These are phyloP conservation scores for Pocillopora damicornis DNA, from an alignment of 64 coral and sea anemone genomes.

Conservation along the genomic window DNA sequence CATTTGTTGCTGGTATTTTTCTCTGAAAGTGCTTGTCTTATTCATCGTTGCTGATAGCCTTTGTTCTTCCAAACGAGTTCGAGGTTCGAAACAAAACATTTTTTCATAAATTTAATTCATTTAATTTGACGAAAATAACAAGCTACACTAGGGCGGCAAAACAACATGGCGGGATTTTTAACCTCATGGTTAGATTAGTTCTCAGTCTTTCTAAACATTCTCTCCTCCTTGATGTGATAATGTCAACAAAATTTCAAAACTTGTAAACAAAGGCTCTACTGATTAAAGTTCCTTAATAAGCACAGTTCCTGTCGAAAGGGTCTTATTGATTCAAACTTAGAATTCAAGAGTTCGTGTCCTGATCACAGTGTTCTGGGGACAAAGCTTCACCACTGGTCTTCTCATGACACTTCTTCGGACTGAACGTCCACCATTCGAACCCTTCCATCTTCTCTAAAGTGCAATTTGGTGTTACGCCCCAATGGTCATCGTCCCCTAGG, in stretches of 20 bases:
- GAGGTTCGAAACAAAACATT: neutral
- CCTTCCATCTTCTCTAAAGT: neutral
- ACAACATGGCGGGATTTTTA: neutral
- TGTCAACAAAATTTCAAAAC: no score
- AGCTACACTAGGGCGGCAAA: neutral
- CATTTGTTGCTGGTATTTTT: no score
- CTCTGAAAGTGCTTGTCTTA: no score
- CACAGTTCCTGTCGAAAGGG: no score
- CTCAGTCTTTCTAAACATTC: neutral
- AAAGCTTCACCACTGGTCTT: constrained; percentile 41
- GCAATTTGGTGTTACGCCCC: constrained; percentile 24
- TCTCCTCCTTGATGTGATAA: neutral
- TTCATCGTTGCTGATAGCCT: no score
- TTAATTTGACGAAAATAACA: neutral
- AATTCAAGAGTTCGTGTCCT: neutral
- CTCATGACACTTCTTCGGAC: neutral
- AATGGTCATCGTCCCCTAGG: constrained; percentile 47
- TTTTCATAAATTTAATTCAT: neutral
- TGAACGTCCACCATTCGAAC: constrained; percentile 13
- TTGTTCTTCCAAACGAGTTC: neutral
- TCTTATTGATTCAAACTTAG: no score
- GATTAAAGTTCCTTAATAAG: neutral
- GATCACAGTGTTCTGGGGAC: constrained; percentile 35
- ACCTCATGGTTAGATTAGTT: neutral
- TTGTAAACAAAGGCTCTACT: no score